phyloP scores from a whole-genome alignment of 1,140 invertebrate genomes.

The Dendrolimus kikuchii region DNA sequence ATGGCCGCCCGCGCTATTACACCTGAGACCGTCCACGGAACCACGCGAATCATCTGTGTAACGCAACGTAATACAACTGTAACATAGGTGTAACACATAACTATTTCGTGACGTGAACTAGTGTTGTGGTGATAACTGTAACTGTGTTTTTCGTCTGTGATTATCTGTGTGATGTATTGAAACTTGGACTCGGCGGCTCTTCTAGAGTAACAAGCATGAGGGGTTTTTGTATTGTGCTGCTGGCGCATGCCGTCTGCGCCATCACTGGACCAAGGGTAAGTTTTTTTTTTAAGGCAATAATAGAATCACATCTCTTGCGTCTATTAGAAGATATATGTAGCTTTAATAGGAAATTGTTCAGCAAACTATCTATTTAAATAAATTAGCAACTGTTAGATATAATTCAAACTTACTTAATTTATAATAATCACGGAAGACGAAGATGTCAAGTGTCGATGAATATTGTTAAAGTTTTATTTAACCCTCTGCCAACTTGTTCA shows the following conservation, averaged over 20 bases:
- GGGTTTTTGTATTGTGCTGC: slow-evolving; percentile 50
- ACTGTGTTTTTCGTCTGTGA: slow-evolving; percentile 5
- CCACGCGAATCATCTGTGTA: slow-evolving; percentile 15
- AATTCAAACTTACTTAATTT: too few species aligned
- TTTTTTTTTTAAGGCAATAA: slow-evolving; percentile 2
- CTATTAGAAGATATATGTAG: too few species aligned
- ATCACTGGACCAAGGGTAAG: slow-evolving; percentile 61
- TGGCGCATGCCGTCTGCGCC: slow-evolving; percentile 58
- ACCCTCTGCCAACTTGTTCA: too few species aligned
- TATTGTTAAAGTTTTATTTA: too few species aligned
- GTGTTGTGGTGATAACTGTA: slow-evolving; percentile 1
- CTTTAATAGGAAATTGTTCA: too few species aligned
- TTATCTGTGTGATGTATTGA: slow-evolving; percentile 38
- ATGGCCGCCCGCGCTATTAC: slow-evolving; percentile 42
- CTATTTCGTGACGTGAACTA: background rate
- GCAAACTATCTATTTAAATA: too few species aligned
- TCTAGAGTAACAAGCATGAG: slow-evolving; percentile 57
- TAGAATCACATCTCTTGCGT: too few species aligned
- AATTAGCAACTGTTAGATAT: too few species aligned
- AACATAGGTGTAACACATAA: slow-evolving; percentile 9
- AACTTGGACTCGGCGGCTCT: slow-evolving; percentile 64
- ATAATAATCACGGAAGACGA: too few species aligned
- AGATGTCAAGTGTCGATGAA: too few species aligned
- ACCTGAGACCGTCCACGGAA: slow-evolving; percentile 36
- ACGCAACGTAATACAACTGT: slow-evolving; percentile 22